Evolutionary conservation across 1,140 invertebrate genomes (phyloP), one percentile per base, ranked within the genome.

Genomic region (Batillaria attramentaria): DNA sequence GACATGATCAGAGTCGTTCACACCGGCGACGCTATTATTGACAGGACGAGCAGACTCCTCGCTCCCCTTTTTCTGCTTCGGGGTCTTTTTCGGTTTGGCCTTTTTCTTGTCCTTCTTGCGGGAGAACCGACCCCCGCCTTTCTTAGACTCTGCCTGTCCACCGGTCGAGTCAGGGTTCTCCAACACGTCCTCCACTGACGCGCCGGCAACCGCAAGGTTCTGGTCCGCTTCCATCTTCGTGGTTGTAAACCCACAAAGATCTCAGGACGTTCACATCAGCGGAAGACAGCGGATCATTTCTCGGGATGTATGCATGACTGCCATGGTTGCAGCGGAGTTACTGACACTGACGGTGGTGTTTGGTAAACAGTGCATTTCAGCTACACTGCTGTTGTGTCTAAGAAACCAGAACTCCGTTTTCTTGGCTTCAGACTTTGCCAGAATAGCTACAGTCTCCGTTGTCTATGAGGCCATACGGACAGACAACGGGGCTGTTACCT

Each of bases 31-130:
- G 28, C 10, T n/a, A 41, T 24, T 24, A 3, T 2, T 5, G 6
- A 28, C 37, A 0, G 3, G 18, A 13, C 3, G 18, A 31, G n/a
- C 68, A 0, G 39, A 24, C 41, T 5, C 41, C 5, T 28, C 3
- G 3, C 4, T 70, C n/a, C 24, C 31, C 20, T 4, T 20, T n/a
- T 2, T 8, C 39, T 13, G 24, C n/a, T 70, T 70, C 68, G 43
- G 43, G 68, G 68, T 42, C 68, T 70, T 70, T 28, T 70, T 70
- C n/a, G 68, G n/a, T n/a, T n/a, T 42, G 24, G 68, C 68, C 50
- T 70, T 70, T 46, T 70, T 70, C 42, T 70, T 70, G 37, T 70
- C 68, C 35, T 70, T 70, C 28, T 39, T 70, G 24, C 68, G 39
- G 0, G 68, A 43, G 68, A 46, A 43, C 42, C 42, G 28, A 18